Percentiles rank a stretch among this genome's conserved stretches.
Evolutionary conservation across 2,888 invertebrate genomes (phyloP).

Genomic region (Congeria kusceri): DNA sequence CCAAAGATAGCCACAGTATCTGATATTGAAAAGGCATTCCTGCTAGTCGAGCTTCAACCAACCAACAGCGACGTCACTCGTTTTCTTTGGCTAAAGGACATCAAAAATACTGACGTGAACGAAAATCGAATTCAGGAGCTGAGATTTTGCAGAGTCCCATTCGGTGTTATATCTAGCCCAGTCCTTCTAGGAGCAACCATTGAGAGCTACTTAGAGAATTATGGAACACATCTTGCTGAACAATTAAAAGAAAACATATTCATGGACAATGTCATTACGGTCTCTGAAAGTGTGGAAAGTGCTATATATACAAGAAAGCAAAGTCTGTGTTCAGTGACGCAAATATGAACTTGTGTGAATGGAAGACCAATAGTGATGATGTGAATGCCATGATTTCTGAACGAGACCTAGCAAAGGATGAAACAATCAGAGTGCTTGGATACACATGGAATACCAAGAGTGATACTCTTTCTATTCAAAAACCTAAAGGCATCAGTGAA

Average conservation of each 20-base stretch:
- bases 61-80: conserved; percentile 15
- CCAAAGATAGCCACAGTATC: background rate
- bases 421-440: conserved; percentile 18
- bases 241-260: conserved; percentile 22
- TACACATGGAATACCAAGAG: conserved; percentile 9
- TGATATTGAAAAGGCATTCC: conserved; percentile 31
- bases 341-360: conserved; percentile 27
- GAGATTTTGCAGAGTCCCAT: conserved; percentile 27
- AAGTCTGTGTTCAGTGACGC: conserved; percentile 20
- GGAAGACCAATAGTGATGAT: conserved; percentile 25
- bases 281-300: background rate
- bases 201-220: conserved; percentile 14
- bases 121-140: conserved; percentile 18
- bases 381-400: conserved; percentile 9
- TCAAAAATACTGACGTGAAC: background rate
- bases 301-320: conserved; percentile 11
- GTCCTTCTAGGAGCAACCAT: conserved; percentile 31
- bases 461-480: conserved; percentile 6
- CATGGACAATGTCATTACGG: conserved; percentile 30
- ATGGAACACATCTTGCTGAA: background rate
- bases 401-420: conserved; percentile 11
- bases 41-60: conserved; percentile 13
- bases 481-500: background rate
- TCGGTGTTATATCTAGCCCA: conserved; percentile 32
- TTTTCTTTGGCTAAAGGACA: conserved; percentile 21